A percentile compares a stretch with the other conserved stretches of the same genome.
phyloP scores from a whole-genome alignment of 1,140 invertebrate genomes.

The Caenorhabditis briggsae region DNA sequence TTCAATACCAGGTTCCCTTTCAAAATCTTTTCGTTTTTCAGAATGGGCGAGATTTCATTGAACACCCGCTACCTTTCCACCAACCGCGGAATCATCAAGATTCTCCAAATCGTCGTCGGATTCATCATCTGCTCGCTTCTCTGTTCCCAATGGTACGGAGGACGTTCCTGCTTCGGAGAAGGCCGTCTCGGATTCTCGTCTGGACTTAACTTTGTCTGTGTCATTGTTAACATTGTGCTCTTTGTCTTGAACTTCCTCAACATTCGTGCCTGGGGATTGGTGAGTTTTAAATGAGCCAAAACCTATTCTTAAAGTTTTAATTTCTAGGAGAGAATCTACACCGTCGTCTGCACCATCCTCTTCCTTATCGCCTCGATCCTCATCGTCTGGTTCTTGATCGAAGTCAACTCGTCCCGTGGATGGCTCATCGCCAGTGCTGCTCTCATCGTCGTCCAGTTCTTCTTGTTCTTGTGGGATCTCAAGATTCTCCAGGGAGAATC shows the following conservation, averaged over 20 bases:
- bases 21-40: constrained; percentile 18
- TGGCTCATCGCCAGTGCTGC: constrained; percentile 67
- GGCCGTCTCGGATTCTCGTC: constrained; percentile 72
- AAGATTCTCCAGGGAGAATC: constrained; percentile 71
- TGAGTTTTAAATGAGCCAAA: constrained; percentile 22
- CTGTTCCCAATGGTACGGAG: constrained; percentile 74
- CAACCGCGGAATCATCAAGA: constrained; percentile 72
- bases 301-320: background rate
- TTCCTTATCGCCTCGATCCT: constrained; percentile 74
- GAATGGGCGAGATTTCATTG: constrained; percentile 62
- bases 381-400: constrained; percentile 73
- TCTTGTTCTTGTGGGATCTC: constrained; percentile 70
- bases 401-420: constrained; percentile 65
- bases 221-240: constrained; percentile 76
- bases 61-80: constrained; percentile 73
- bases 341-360: constrained; percentile 71
- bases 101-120: constrained; percentile 72
- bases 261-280: constrained; percentile 69
- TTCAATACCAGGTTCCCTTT: too few species aligned
- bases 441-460: constrained; percentile 67
- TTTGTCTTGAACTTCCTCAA: constrained; percentile 75
- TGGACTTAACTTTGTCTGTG: constrained; percentile 74
- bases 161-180: constrained; percentile 73
- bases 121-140: constrained; percentile 74
- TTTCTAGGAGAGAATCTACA: constrained; percentile 75